Percentiles rank a stretch among this genome's conserved stretches.
Evolutionary conservation across 2,797 vertebrate species (phyloP).

Genomic region (Girardinus metallicus): DNA sequence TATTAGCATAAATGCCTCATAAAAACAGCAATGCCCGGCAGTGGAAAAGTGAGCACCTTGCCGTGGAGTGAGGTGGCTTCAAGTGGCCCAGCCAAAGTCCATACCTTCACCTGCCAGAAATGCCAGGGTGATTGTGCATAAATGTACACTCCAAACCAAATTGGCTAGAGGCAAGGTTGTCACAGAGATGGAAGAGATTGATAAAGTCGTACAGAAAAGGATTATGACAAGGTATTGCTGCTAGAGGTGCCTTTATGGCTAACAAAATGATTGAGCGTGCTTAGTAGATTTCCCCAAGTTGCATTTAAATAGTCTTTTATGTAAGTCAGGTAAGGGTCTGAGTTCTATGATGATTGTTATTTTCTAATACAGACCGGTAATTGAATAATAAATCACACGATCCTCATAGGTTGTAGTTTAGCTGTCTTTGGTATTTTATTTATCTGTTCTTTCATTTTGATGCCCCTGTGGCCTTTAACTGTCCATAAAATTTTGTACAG

Average conservation of each 20-base stretch:
- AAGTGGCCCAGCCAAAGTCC: background rate
- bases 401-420: background rate
- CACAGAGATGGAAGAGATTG: background rate
- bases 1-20: background rate
- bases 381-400: background rate
- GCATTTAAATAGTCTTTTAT: background rate
- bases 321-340: background rate
- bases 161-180: background rate
- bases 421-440: conserved; percentile 1
- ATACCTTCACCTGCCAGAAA: background rate
- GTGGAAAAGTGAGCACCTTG: background rate
- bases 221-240: background rate
- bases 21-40: background rate
- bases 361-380: background rate
- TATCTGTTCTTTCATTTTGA: background rate
- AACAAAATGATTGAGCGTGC: background rate
- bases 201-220: background rate
- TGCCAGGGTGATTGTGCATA: background rate
- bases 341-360: background rate
- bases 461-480: background rate
- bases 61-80: background rate
- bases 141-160: background rate
- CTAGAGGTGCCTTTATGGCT: background rate
- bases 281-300: background rate
- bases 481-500: background rate